A percentile compares a stretch with the other conserved stretches of the same genome.
Evolutionary conservation across 2,888 invertebrate genomes (phyloP).

Genomic region (Pristionchus fissidentatus): DNA sequence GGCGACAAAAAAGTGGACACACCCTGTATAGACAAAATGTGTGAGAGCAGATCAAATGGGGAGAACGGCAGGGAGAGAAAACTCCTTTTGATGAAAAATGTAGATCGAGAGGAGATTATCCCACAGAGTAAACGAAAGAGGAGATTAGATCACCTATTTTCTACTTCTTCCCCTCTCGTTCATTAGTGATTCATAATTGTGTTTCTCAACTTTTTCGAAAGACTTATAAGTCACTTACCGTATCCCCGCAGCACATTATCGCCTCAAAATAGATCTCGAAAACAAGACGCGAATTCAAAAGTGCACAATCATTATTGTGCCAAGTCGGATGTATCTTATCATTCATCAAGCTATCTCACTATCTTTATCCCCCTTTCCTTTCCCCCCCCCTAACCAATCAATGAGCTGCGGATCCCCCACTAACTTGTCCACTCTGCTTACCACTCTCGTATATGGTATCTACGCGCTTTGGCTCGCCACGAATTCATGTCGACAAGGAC

Average conservation of each 20-base stretch:
- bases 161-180: no score
- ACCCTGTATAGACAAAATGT: no score
- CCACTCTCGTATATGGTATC: constrained; percentile 37
- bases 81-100: background rate
- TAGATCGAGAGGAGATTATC: background rate
- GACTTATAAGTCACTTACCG: no score
- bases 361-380: constrained; percentile 33
- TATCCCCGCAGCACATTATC: no score
- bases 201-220: no score
- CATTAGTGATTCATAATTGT: no score
- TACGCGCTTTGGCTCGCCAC: constrained; percentile 26
- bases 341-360: constrained; percentile 31
- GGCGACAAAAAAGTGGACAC: background rate
- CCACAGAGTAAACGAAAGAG: no score
- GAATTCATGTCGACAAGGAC: background rate
- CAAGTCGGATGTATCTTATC: constrained; percentile 37
- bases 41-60: no score
- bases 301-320: constrained; percentile 39
- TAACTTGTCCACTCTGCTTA: constrained; percentile 36
- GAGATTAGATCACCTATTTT: no score
- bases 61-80: no score
- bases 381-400: constrained; percentile 36
- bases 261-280: background rate
- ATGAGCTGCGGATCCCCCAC: constrained; percentile 41
- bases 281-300: constrained; percentile 17